Conservation (phyloP, 2,797 vertebrate genomes). For the Coregonus suidteri region DNA sequence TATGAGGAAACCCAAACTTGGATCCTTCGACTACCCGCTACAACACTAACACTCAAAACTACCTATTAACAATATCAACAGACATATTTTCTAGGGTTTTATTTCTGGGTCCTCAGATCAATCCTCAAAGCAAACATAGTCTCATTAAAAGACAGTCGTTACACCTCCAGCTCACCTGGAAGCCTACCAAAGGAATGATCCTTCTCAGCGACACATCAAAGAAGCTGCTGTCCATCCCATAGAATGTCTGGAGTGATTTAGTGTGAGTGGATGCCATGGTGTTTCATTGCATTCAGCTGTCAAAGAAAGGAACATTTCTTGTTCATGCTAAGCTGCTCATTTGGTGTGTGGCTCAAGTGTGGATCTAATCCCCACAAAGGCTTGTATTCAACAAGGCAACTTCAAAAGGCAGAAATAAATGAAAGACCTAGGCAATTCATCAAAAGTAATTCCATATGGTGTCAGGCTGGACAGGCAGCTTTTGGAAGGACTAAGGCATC, state of each 20-base stretch:
- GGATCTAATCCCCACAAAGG: not conserved
- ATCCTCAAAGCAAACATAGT: not conserved
- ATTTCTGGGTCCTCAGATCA: not conserved
- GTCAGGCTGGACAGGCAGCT: not conserved
- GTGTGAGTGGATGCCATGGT: not conserved
- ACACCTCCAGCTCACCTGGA: not conserved
- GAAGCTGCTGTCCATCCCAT: not conserved
- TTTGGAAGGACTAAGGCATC: not conserved
- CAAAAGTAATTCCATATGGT: not conserved
- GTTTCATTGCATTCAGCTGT: not conserved
- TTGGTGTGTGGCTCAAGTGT: not conserved
- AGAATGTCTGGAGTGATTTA: not conserved
- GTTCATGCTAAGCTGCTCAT: slow-evolving; percentile 3
- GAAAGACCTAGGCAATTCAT: not conserved
- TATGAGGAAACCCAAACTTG: too few relatives aligned
- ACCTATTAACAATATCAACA: not conserved
- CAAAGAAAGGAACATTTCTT: not conserved
- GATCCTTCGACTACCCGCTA: too few relatives aligned
- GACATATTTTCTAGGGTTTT: not conserved
- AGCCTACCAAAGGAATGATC: not conserved
- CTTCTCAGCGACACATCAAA: not conserved
- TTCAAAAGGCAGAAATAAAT: not conserved
- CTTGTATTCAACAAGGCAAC: not conserved
- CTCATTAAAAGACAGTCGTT: not conserved
- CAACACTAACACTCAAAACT: not conserved